These are phyloP conservation scores for Philhelius pedissequus DNA, from an alignment of 2,888 invertebrate species.

Conservation along the genomic window DNA sequence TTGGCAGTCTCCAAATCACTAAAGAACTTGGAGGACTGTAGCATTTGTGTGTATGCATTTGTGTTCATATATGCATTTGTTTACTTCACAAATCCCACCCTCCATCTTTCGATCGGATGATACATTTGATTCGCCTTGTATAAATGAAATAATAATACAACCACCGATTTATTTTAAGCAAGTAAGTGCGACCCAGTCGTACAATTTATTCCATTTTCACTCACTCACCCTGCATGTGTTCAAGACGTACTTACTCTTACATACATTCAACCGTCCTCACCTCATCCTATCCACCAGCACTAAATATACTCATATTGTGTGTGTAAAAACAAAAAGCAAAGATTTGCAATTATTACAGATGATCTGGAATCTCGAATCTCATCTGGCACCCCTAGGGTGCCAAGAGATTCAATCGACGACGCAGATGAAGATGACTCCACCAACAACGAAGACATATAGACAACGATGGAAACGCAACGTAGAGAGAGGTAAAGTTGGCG, in stretches of 20 bases:
- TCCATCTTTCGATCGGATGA: no score
- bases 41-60: no score
- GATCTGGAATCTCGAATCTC: constrained; percentile 45
- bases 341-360: constrained; percentile 43
- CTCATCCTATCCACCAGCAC: neutral
- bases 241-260: constrained; percentile 7
- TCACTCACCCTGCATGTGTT: neutral
- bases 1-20: no score
- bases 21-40: no score
- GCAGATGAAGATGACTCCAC: constrained; percentile 63
- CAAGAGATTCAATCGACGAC: constrained; percentile 46
- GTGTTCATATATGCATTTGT: no score
- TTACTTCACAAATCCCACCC: no score
- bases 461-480: neutral
- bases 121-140: no score
- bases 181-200: neutral
- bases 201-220: neutral
- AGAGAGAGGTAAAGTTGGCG: constrained; percentile 13
- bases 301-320: neutral
- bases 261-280: neutral
- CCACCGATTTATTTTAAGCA: neutral
- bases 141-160: no score
- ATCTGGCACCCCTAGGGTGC: constrained; percentile 68
- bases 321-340: constrained; percentile 50
- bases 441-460: constrained; percentile 1